Evolutionary conservation across 53 echinoderm and acorn worm genomes (phyloP), one percentile per base, ranked within the genome.

Genomic region (Holothuria scabra): DNA sequence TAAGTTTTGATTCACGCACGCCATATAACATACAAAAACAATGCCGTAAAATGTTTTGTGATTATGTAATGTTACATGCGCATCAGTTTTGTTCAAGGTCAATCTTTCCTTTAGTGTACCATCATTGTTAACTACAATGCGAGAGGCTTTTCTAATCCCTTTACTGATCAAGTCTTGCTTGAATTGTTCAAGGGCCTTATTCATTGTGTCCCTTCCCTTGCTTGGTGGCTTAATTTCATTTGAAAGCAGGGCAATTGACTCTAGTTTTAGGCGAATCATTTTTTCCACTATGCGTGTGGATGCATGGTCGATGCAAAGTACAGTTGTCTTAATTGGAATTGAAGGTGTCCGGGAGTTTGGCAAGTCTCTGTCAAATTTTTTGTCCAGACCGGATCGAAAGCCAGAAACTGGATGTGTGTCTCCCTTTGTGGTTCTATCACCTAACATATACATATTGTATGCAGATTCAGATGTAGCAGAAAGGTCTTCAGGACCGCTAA

Each of bases 391-490:
- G 3, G 63, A 63, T 63, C 21, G 63, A 29, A 63, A 63, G 29
- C 63, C 63, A 63, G 63, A 8, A 63, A 7, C 63, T 63, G 29
- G 63, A 63, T 63, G 25, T 63, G 5, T 63, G 29, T 63, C 63
- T 25, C 63, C 29, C 5, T 63, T 63, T 25, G 63, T 63, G 63
- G 7, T 26, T 63, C 29, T 63, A 20, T 63, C 63, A 29, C 63
- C 63, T 63, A 63, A 19, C 63, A 63, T 63, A 63, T 63, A 63
- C 63, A 63, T 63, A 29, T 63, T 63, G 63, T 26, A 63, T 25
- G 63, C 63, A 25, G 63, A 63, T 26, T 25, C 29, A 63, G 63
- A 10, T 26, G 63, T 63, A 29, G 63, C 63, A 1, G 63, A 63
- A 25, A 63, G 63, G 1, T 13, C 63, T 61, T 16, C 61, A 4